Base-by-base conservation (phyloP, 37 sponge, comb jelly and placozoan genomes). In the Amphimedon queenslandica region DNA sequence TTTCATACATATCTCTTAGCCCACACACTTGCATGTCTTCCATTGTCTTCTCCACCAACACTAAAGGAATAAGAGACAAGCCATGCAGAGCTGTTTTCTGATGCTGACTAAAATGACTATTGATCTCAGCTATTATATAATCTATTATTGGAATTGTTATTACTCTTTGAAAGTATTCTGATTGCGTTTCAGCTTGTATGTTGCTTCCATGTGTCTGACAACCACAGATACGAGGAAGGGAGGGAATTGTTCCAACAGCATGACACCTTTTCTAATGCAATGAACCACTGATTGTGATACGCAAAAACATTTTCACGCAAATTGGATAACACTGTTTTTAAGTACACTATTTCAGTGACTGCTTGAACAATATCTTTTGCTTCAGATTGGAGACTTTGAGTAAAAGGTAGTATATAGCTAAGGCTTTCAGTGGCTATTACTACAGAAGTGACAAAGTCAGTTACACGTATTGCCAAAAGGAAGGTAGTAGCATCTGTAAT, bases 341-440 rank as follows among this genome's bases (percentile, higher is more conserved):
- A 29, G 40, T 6, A 30, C 29, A 71, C 39, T n/a, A 88, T 37
- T 58, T 88, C 89, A 42, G n/a, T 39, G 16, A 79, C 75, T 37
- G 84, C 90, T 18, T 51, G 31, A 58, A 83, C 72, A 35, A 83
- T 83, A 28, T 88, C 80, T 57, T 83, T 78, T 4, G 84, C 80
- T 39, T 79, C 76, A 28, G 58, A 71, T 75, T 83, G 90, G 24
- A 88, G 73, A 67, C 43, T 77, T n/a, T 28, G 34, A 1, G 84
- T 82, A 23, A 82, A 67, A 24, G 71, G 82, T 39, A 43, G 3
- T 34, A 88, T 27, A 77, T 83, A 84, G 13, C 57, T 56, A 29
- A 83, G 83, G 56, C 70, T 41, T 20, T 73, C 40, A 42, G 68
- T 79, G 42, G 76, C 79, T 63, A 83, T 78, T 42, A 83, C 77